Base-by-base conservation (phyloP, 2,113 vertebrate genomes). In the Brienomyrus brachyistius region DNA sequence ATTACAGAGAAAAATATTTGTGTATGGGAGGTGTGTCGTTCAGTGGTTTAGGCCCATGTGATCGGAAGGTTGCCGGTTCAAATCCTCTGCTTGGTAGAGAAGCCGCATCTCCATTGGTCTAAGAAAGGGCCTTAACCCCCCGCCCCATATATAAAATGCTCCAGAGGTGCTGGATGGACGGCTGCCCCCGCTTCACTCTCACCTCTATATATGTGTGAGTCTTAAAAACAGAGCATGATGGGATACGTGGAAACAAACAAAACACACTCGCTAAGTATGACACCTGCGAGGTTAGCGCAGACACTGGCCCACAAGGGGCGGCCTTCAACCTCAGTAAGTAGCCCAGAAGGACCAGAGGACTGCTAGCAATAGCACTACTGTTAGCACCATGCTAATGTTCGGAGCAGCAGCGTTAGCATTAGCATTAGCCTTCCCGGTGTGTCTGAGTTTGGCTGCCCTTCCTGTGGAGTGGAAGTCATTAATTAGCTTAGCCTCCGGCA, bases 381-480 rank as follows among this genome's bases (percentile, higher is more conserved):
- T 80, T 80, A 80, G 90, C 89, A 88, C 80, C 91, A 80, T 86
- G 88, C 91, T 88, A 91, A 89, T 86, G 88, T 85, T 89, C 48
- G 77, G 66, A 88, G 89, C 19, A 19, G 5, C 62, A 9, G 23
- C 2, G 2, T 23, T 62, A 13, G 62, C 35, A 27, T 27, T 85
- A 85, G 82, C 82, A 85, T 85, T 85, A 85, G 82, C 82, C 21
- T 85, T 85, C 45, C 19, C 82, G 15, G 15, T 31, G 2, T 40
- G 35, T 77, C 70, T 23, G 27, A 77, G 70, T 31, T 80, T 80
- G 87, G 88, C 89, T 86, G 77, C 89, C 89, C 40, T 90, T 83
- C 91, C 91, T 88, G 89, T 91, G 92, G 92, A 92, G 88, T 92
- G 92, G 92, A 90, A 90, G 91, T 91, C 91, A 91, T 91, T 91